A percentile compares a stretch with the other conserved stretches of the same genome.
Evolutionary conservation across 2,113 vertebrate genomes (phyloP).

Genomic region (Sphyrna mokarran): DNA sequence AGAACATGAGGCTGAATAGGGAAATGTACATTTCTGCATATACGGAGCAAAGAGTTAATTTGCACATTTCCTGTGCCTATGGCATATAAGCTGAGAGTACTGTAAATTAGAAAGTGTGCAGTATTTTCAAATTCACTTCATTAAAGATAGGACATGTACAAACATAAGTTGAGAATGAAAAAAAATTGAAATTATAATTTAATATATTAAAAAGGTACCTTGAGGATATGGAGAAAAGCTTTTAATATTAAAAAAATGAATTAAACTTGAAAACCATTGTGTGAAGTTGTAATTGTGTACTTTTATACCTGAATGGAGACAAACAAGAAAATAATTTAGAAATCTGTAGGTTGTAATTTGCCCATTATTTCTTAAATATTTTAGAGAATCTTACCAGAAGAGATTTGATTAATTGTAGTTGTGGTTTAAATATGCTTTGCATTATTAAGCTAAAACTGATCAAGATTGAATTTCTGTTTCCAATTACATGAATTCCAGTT

Average conservation of each 20-base stretch:
- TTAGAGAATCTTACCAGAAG: neutral
- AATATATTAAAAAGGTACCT: neutral
- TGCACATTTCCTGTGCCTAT: neutral
- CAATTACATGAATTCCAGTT: neutral
- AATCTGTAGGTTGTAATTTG: neutral
- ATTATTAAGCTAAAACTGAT: neutral
- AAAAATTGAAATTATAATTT: neutral
- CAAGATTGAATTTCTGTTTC: neutral
- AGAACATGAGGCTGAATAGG: neutral
- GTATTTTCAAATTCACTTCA: neutral
- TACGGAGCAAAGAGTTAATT: neutral
- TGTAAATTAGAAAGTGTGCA: neutral
- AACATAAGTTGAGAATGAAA: neutral
- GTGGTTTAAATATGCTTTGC: neutral
- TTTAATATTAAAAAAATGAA: neutral
- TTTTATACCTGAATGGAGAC: neutral
- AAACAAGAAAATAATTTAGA: neutral
- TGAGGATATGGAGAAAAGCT: neutral
- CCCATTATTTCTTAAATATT: neutral
- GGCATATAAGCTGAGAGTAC: neutral
- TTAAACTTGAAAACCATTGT: neutral
- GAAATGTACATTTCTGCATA: neutral
- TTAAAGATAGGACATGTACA: neutral
- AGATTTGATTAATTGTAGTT: neutral
- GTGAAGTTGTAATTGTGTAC: neutral